A percentile compares a stretch with the other conserved stretches of the same genome.
phyloP scores from a whole-genome alignment of 2,888 invertebrate species.

The Andrena minutula region DNA sequence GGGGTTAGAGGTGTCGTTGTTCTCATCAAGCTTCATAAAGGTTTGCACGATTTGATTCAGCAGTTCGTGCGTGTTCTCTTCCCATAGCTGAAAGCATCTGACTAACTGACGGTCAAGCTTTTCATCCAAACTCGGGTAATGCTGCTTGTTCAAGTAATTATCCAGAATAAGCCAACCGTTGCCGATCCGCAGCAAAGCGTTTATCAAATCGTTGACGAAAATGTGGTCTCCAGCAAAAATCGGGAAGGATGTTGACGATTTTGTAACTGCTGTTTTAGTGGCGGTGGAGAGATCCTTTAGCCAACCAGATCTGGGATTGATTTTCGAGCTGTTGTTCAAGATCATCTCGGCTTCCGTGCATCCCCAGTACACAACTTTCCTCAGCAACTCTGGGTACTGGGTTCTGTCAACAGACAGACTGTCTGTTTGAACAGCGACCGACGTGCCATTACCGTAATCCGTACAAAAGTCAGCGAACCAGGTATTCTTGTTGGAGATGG shows the following conservation, averaged over 20 bases:
- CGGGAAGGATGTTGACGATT: slow-evolving; percentile 80
- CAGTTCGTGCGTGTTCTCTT: slow-evolving; percentile 76
- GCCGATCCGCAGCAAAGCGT: slow-evolving; percentile 78
- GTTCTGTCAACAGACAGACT: slow-evolving; percentile 50
- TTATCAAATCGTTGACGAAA: slow-evolving; percentile 78
- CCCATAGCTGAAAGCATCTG: slow-evolving; percentile 77
- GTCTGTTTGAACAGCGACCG: slow-evolving; percentile 75
- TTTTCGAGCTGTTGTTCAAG: slow-evolving; percentile 56
- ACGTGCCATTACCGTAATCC: slow-evolving; percentile 62
- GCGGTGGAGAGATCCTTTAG: slow-evolving; percentile 76
- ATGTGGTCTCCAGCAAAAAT: slow-evolving; percentile 77
- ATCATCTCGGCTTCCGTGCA: slow-evolving; percentile 79
- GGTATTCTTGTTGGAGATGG: slow-evolving; percentile 68
- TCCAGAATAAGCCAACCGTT: slow-evolving; percentile 82
- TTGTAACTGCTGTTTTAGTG: slow-evolving; percentile 78
- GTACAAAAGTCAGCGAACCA: slow-evolving; percentile 75
- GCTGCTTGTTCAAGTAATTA: slow-evolving; percentile 81
- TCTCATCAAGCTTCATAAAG: slow-evolving; percentile 75
- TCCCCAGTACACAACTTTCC: slow-evolving; percentile 78
- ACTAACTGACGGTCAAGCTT: slow-evolving; percentile 76
- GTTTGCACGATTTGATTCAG: slow-evolving; percentile 75
- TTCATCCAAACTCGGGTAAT: slow-evolving; percentile 75
- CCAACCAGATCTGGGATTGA: slow-evolving; percentile 70
- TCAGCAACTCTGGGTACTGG: slow-evolving; percentile 75
- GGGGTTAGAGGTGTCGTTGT: slow-evolving; percentile 23